Conservation (phyloP, 2,113 vertebrate genomes). For the Mystacornis crossleyi region DNA sequence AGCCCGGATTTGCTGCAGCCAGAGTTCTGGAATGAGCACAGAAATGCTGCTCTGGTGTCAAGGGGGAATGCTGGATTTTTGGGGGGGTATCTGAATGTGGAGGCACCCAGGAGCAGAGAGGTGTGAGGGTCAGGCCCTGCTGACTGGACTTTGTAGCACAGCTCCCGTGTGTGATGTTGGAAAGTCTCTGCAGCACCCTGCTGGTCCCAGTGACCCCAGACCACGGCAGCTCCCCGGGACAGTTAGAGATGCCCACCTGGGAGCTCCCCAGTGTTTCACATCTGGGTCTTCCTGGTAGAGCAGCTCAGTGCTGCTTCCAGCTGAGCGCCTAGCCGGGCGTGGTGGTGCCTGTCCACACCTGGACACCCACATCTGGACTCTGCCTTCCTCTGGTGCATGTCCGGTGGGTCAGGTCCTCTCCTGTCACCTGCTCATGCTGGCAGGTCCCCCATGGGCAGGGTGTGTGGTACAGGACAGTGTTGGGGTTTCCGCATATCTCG, state of each 20-base stretch:
- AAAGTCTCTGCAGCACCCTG: background rate
- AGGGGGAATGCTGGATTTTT: rapidly evolving
- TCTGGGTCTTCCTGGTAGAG: background rate
- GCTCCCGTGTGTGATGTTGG: rapidly evolving
- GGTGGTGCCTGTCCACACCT: background rate
- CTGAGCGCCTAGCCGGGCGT: background rate
- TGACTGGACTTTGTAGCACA: background rate
- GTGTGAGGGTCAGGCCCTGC: background rate
- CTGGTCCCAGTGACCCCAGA: background rate
- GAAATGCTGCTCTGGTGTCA: background rate
- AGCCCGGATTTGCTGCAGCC: background rate
- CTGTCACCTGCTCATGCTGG: rapidly evolving
- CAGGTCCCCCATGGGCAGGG: background rate
- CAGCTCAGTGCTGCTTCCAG: background rate
- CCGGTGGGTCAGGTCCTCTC: background rate
- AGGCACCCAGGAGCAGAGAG: background rate
- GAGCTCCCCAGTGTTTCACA: background rate
- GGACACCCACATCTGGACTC: background rate
- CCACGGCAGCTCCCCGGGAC: background rate
- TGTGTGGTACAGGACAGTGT: rapidly evolving
- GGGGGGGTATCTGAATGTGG: background rate
- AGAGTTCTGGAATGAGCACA: background rate
- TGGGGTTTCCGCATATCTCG: background rate
- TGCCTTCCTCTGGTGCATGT: rapidly evolving
- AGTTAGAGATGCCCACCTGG: background rate